Evolutionary conservation across 2,888 invertebrate species (phyloP), one percentile per base, ranked within the genome.

Genomic region (Pherbina coryleti): DNA sequence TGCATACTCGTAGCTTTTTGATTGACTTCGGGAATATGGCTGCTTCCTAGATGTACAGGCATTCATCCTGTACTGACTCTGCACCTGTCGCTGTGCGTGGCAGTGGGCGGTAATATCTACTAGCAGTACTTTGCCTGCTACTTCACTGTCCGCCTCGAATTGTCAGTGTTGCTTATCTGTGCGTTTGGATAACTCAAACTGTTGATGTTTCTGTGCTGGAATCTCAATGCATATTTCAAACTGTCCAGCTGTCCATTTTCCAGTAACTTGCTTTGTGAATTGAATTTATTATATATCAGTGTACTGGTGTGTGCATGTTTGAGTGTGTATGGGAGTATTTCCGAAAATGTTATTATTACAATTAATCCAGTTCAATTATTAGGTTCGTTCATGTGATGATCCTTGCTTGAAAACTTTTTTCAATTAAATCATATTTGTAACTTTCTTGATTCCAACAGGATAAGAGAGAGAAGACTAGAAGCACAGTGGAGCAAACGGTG

Each of bases 341-440:
- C 8, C 11, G 22, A 25, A 25, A 57, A 57, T 44, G 72, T 57
- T 60, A 57, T 37, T 22, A 72, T 44, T 60, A 60, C 72, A 72
- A 60, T 72, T 60, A 37, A 44, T 72, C 72, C 72, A 72, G 57
- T 22, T 72, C 44, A 57, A 60, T 72, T 72, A 57, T 72, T 72
- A 60, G 72, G 22, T 37, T 72, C 44, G 22, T 25, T 19, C 44
- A 37, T 11, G 14, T 19, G 49, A 49, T 67, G 49, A 22, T 67
- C 9, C 67, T 49, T 19, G 28, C 14, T 60, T 60, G 28, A 28
- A 60, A 60, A 60, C 5, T 60, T 28, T 28, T 60, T 60, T 28
- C 28, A 19, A 28, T 22, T 28, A 22, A 25, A 60, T 60, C 25
- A 55, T 55, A 11, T 44, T 7, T 44, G 14, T 14, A 11, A 44